phyloP scores from a whole-genome alignment of 2,888 invertebrate genomes.

The Sipha maydis region DNA sequence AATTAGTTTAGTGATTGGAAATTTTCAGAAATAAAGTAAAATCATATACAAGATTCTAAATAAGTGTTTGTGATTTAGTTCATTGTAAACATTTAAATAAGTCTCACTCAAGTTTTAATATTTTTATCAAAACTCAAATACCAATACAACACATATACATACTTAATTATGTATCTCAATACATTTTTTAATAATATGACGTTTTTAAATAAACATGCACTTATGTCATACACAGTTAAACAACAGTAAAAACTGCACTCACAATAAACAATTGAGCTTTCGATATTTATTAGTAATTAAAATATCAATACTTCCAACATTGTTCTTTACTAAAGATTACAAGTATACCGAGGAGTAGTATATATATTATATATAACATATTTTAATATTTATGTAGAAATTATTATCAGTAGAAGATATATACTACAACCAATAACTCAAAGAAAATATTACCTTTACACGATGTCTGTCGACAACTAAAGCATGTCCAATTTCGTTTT shows the following conservation, averaged over 20 bases:
- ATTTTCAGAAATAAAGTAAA: not conserved
- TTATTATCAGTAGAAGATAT: not conserved
- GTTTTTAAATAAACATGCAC: not conserved
- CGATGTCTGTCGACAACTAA: slow-evolving; percentile 69
- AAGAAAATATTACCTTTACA: slow-evolving; percentile 54
- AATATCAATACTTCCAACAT: not conserved
- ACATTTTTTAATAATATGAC: not conserved
- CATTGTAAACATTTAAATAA: not conserved
- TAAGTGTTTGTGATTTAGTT: not conserved
- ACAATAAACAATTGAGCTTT: not conserved
- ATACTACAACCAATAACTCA: not conserved
- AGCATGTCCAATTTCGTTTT: slow-evolving; percentile 74
- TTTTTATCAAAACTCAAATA: not conserved
- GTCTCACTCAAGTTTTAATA: not conserved
- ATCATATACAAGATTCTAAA: not conserved
- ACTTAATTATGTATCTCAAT: too few relatives aligned
- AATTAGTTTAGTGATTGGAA: not conserved
- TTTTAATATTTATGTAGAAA: not conserved
- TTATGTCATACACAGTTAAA: not conserved
- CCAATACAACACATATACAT: not conserved
- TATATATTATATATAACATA: not conserved
- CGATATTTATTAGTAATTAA: not conserved
- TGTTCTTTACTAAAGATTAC: not conserved
- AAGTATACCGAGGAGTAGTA: not conserved
- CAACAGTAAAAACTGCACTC: not conserved